Conservation (phyloP, 2,113 vertebrate species). For the Hippopotamus amphibius region DNA sequence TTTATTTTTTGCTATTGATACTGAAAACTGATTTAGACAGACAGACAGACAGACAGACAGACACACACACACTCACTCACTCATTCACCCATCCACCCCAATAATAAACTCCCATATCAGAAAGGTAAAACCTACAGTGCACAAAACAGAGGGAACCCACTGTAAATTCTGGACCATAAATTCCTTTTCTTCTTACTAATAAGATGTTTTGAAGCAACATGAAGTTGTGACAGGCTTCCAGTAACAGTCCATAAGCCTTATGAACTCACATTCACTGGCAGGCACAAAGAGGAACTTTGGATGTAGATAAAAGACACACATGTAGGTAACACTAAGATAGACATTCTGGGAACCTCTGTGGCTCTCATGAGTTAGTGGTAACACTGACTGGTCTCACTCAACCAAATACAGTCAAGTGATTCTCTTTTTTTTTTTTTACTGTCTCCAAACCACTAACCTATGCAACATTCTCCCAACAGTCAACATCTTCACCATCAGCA, state of each 20-base stretch:
- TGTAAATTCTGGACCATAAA: neutral
- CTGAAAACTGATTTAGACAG: neutral
- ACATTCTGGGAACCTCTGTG: neutral
- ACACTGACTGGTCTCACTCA: neutral
- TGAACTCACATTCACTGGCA: neutral
- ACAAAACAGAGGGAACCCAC: neutral
- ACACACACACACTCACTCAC: neutral
- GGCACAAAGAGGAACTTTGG: neutral
- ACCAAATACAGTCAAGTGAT: neutral
- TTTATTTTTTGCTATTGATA: neutral
- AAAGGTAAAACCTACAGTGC: neutral
- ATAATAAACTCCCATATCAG: neutral
- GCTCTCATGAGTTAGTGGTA: neutral
- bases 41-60: neutral
- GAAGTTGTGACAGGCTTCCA: constrained; percentile 29
- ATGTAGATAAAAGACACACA: neutral
- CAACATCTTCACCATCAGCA: neutral
- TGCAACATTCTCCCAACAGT: neutral
- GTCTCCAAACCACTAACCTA: neutral
- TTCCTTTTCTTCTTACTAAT: neutral
- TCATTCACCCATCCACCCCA: neutral
- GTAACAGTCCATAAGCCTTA: neutral
- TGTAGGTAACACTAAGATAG: neutral
- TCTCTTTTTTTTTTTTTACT: neutral
- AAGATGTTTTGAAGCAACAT: neutral